These are phyloP conservation scores for Muscicapa adusta DNA, from an alignment of 2,113 vertebrate species.

Conservation along the genomic window DNA sequence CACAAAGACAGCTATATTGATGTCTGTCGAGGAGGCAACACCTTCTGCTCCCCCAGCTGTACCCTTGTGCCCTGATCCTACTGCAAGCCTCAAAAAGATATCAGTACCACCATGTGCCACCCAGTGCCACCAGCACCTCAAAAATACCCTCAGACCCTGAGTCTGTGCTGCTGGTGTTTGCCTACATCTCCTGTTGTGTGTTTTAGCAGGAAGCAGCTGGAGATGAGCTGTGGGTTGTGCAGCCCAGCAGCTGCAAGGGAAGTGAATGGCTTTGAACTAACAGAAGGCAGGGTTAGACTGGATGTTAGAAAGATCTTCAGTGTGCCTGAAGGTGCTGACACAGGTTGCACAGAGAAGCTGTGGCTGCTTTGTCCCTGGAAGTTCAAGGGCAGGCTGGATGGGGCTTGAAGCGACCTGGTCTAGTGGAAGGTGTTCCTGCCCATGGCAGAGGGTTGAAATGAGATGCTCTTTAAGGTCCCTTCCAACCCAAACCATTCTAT, in stretches of 20 bases:
- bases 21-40: not conserved
- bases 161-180: not conserved
- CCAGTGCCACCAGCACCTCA: not conserved
- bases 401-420: rapidly evolving
- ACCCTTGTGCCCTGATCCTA: not conserved
- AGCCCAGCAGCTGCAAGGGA: not conserved
- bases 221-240: not conserved
- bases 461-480: not conserved
- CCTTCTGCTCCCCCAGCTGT: not conserved
- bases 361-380: not conserved
- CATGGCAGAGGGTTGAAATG: not conserved
- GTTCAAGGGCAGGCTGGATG: not conserved
- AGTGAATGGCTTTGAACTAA: not conserved
- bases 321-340: not conserved
- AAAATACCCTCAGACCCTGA: not conserved
- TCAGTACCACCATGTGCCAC: not conserved
- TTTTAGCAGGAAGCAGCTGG: not conserved
- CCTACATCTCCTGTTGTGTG: not conserved
- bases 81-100: not conserved
- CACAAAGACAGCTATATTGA: not conserved
- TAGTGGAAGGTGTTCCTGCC: not conserved
- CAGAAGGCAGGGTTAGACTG: not conserved
- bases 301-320: not conserved
- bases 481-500: not conserved
- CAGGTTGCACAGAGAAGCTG: not conserved